Percentiles rank a stretch among this genome's conserved stretches.
phyloP scores from a whole-genome alignment of 2,888 invertebrate species.

The Syrista parreyssii region DNA sequence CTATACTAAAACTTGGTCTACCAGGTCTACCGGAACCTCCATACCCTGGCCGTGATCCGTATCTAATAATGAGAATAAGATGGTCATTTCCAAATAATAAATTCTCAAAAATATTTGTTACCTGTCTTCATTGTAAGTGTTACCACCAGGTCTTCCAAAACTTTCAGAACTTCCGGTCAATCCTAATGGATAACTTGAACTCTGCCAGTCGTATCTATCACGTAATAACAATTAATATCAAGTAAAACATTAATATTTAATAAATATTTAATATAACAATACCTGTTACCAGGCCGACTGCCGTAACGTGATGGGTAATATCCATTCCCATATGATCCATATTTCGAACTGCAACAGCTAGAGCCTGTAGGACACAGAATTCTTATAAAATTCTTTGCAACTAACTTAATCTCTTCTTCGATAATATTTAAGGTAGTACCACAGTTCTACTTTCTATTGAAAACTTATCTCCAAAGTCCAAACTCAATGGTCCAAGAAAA shows the following conservation, averaged over 20 bases:
- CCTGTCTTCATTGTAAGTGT: conserved; percentile 36
- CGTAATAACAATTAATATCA: background rate
- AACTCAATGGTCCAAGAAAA: conserved; percentile 21
- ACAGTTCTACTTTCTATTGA: background rate
- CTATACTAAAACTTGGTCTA: background rate
- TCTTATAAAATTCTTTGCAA: conserved; percentile 21
- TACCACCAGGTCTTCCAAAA: conserved; percentile 24
- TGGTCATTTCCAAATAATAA: background rate
- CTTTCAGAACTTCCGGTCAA: conserved; percentile 32
- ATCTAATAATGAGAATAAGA: background rate
- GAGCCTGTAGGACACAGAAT: conserved; percentile 36
- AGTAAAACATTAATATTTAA: conserved; percentile 1
- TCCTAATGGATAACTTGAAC: conserved; percentile 26
- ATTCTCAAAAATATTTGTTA: conserved; percentile 24
- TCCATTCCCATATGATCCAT: conserved; percentile 20
- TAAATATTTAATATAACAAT: conserved; percentile 10
- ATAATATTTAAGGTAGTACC: conserved; percentile 4
- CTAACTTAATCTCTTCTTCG: conserved; percentile 36
- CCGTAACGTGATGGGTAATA: conserved; percentile 41
- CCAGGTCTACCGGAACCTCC: background rate
- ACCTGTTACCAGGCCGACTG: conserved; percentile 50
- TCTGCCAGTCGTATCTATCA: conserved; percentile 39
- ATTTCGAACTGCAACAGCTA: conserved; percentile 47
- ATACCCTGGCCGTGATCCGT: background rate
- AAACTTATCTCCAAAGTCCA: conserved; percentile 32